A percentile compares a stretch with the other conserved stretches of the same genome.
Conservation (phyloP, 2,888 invertebrate species). For the Lycophotia porphyrea region DNA sequence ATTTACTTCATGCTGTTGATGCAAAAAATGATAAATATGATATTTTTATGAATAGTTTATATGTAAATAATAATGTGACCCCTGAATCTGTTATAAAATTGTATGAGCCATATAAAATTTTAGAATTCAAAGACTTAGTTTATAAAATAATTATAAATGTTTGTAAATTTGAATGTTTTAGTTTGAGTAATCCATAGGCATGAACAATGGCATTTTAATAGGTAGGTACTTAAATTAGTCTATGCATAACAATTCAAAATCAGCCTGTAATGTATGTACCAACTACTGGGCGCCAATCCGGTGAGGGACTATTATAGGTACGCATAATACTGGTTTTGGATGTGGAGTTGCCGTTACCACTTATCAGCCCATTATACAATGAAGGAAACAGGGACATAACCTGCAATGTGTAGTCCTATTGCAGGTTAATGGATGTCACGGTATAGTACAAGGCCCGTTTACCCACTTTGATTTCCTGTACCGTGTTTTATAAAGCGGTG, state of each 20-base stretch:
- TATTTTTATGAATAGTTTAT: slow-evolving; percentile 78
- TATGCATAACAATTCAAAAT: background rate
- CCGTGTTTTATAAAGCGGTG: too few relatives aligned
- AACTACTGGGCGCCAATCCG: background rate
- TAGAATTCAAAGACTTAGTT: slow-evolving; percentile 66
- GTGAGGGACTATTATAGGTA: too few relatives aligned
- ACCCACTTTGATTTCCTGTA: too few relatives aligned
- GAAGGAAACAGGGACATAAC: too few relatives aligned
- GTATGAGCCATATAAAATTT: slow-evolving; percentile 79
- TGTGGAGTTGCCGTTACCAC: background rate
- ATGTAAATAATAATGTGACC: slow-evolving; percentile 73
- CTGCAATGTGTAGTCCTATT: too few relatives aligned
- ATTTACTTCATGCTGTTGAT: slow-evolving; percentile 76
- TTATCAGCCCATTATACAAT: too few relatives aligned
- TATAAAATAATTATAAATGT: slow-evolving; percentile 81
- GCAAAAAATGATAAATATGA: slow-evolving; percentile 71
- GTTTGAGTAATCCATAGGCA: slow-evolving; percentile 39
- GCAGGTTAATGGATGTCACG: too few relatives aligned
- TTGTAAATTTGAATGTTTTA: slow-evolving; percentile 81
- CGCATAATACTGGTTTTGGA: too few relatives aligned
- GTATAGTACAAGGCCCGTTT: too few relatives aligned
- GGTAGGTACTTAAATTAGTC: background rate
- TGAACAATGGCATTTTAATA: background rate
- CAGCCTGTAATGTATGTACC: background rate
- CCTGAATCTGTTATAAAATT: slow-evolving; percentile 76